These are phyloP conservation scores for Oscheius onirici DNA, from an alignment of 2,888 invertebrate species.

Conservation along the genomic window DNA sequence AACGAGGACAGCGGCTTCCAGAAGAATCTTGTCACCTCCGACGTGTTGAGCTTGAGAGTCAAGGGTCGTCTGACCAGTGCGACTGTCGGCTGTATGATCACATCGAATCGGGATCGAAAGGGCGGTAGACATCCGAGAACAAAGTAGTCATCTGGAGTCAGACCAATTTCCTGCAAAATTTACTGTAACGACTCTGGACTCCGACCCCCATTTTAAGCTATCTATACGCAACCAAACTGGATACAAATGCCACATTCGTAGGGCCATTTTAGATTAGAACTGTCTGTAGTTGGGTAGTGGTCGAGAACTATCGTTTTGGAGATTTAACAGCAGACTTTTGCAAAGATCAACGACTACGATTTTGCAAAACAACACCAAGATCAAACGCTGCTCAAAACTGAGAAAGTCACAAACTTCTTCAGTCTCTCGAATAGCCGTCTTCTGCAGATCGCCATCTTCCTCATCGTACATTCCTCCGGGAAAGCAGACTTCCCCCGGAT, in stretches of 20 bases:
- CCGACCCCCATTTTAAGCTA: neutral
- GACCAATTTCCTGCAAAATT: conserved; percentile 45
- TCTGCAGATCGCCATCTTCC: conserved; percentile 38
- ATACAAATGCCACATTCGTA: neutral
- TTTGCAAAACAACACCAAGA: no score
- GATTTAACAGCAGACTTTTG: no score
- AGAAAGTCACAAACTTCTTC: conserved; percentile 40
- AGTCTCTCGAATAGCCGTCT: conserved; percentile 53
- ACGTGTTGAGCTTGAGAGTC: neutral
- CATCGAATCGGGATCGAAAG: conserved; percentile 50
- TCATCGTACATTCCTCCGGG: conserved; percentile 55
- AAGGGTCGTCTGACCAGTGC: conserved; percentile 39
- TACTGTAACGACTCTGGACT: neutral
- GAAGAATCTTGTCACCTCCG: conserved; percentile 38
- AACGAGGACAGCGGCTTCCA: conserved; percentile 47
- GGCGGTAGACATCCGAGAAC: conserved; percentile 48
- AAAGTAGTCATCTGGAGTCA: conserved; percentile 40
- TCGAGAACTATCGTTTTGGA: no score
- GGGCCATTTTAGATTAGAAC: conserved; percentile 4
- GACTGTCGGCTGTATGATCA: conserved; percentile 51
- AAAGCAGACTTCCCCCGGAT: conserved; percentile 55
- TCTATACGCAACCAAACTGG: neutral
- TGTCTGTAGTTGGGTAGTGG: neutral
- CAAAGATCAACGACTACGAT: no score
- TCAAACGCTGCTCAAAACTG: no score